Base-by-base conservation (phyloP, 2,797 vertebrate species). In the Scolopax rusticola region DNA sequence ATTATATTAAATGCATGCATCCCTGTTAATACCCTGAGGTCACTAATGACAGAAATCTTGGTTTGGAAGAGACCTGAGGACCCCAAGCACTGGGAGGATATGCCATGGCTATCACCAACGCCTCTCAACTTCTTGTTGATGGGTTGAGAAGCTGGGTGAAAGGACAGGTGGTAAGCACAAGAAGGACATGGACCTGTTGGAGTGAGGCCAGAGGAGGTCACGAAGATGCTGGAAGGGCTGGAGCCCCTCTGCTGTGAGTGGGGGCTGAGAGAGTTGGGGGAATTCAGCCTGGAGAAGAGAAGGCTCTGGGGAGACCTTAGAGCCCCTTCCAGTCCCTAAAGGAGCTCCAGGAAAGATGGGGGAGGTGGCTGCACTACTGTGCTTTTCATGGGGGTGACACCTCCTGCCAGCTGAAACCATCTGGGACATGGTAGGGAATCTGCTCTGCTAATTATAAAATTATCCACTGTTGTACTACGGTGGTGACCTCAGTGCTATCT, bases 321-420 rank as follows among this genome's bases (percentile, higher is more conserved):
- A 36, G 36, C 36, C 36, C n/a, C 56, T 59, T 59, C 23, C 57
- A 59, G 33, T 36, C 9, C 32, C n/a, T 36, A 7, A 36, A 59
- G 21, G 56, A 21, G 56, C 6, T 25, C 9, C 33, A 59, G 56
- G 9, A 59, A 11, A 59, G n/a, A 13, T 59, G 21, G 15, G 23
- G 28, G 24, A 27, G 14, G 51, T 48, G 2, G 0, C 45, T 47
- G 67, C 40, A 18, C 17, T 19, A 1, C 54, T n/a, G 11, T 0
- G 3, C 41, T 38, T n/a, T 45, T 17, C 0, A 0, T 1, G 28
- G 54, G 36, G 33, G 70, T 40, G 71, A 27, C 32, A 45, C n/a
- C 40, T 85, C 41, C 76, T 0, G 1, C 19, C 67, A 86, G 69
- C 38, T 6, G 2, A 51, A 60, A 43, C 43, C 45, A 10, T 33